Evolutionary conservation across 1,140 invertebrate species (phyloP).

Genomic region (Nomia melanderi): DNA sequence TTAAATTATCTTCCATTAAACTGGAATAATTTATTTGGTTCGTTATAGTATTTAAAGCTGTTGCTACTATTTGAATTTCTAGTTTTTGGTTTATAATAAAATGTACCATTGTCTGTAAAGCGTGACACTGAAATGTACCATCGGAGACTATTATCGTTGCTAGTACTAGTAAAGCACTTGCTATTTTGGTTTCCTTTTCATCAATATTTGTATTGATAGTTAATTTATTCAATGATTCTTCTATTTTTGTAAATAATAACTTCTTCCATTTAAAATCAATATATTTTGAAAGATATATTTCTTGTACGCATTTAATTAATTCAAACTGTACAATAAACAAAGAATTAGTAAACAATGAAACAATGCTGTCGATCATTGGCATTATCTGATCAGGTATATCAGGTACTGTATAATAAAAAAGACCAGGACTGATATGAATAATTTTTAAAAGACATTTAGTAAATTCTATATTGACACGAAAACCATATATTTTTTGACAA

Average conservation of each 20-base stretch:
- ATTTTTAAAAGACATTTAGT: conserved; percentile 72
- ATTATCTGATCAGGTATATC: conserved; percentile 30
- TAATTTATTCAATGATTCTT: conserved; percentile 22
- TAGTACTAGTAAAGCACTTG: conserved; percentile 74
- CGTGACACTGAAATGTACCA: conserved; percentile 74
- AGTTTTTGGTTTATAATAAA: conserved; percentile 72
- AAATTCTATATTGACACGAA: conserved; percentile 65
- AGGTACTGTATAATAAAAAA: conserved; percentile 29
- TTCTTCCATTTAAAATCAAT: conserved; percentile 66
- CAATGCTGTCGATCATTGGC: conserved; percentile 63
- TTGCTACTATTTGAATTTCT: conserved; percentile 66
- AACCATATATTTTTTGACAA: conserved; percentile 65
- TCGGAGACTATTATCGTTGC: conserved; percentile 73
- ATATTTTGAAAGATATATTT: conserved; percentile 63
- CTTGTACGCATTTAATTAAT: conserved; percentile 70
- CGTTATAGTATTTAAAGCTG: conserved; percentile 66
- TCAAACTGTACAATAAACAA: conserved; percentile 76
- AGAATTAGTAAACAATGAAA: conserved; percentile 70
- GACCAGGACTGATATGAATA: conserved; percentile 57
- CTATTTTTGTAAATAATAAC: conserved; percentile 67
- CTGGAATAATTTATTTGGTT: conserved; percentile 49
- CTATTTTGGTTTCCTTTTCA: conserved; percentile 73
- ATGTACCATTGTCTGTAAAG: conserved; percentile 73
- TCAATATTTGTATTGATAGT: conserved; percentile 63
- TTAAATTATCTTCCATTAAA: conserved; percentile 76